Percentiles rank a stretch among this genome's conserved stretches.
Conservation (phyloP, 2,113 vertebrate genomes). For the Antennarius striatus region DNA sequence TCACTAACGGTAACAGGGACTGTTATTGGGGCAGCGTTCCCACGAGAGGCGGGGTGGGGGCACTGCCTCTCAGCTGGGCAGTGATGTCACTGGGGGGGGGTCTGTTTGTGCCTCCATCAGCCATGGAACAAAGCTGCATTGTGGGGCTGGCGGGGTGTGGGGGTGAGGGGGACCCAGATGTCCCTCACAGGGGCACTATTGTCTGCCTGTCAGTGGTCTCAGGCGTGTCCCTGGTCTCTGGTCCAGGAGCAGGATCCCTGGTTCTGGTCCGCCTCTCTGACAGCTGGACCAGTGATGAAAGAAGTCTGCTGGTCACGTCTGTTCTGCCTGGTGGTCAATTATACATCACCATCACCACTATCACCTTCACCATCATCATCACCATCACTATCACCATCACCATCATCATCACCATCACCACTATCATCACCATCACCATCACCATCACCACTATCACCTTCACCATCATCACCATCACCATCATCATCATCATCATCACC, state of each 20-base stretch:
- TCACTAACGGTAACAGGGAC: no score
- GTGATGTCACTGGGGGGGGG: slow-evolving; percentile 73
- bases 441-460: no score
- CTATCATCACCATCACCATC: no score
- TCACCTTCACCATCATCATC: slow-evolving; percentile 10
- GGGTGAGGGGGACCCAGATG: slow-evolving; percentile 53
- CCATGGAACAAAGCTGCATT: slow-evolving; percentile 58
- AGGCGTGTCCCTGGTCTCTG: slow-evolving; percentile 31
- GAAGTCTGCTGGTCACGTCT: slow-evolving; percentile 5
- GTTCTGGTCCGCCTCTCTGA: slow-evolving; percentile 17
- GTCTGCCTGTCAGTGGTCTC: slow-evolving; percentile 58
- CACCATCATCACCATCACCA: no score
- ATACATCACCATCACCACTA: background rate
- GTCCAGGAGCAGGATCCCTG: slow-evolving; percentile 39
- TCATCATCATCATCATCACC: no score
- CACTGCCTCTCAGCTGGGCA: slow-evolving; percentile 65
- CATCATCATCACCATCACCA: no score
- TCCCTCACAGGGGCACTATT: slow-evolving; percentile 64
- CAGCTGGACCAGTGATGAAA: background rate
- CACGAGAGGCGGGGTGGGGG: no score
- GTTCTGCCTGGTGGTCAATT: background rate
- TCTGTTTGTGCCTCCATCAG: slow-evolving; percentile 16
- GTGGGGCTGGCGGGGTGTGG: slow-evolving; percentile 28
- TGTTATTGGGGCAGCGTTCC: no score
- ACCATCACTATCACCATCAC: background rate